phyloP scores from a whole-genome alignment of 2,797 vertebrate species.

The Falco naumanni region DNA sequence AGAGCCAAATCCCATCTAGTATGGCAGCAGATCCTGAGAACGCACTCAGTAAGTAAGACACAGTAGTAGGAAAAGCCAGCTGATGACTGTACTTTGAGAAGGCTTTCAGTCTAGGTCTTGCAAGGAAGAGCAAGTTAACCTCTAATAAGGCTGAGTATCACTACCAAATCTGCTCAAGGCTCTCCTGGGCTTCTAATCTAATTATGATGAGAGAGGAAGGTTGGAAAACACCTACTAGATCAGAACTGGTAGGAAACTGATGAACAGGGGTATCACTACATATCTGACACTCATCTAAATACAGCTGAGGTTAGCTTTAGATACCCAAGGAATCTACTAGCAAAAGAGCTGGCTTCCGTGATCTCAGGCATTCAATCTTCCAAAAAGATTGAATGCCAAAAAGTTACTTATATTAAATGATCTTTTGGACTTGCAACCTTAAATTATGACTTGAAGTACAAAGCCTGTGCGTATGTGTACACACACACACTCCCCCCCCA shows the following conservation, averaged over 20 bases:
- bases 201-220: neutral
- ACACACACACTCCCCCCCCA: neutral
- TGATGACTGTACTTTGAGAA: neutral
- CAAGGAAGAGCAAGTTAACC: neutral
- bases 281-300: neutral
- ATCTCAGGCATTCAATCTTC: neutral
- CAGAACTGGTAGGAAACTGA: neutral
- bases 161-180: neutral
- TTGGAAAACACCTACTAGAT: neutral
- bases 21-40: neutral
- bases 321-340: neutral
- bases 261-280: neutral
- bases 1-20: neutral
- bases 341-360: neutral
- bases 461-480: neutral
- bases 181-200: neutral
- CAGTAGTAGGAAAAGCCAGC: fast-evolving
- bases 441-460: neutral
- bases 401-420: neutral
- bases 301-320: neutral
- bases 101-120: neutral
- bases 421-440: neutral
- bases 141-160: neutral
- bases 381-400: neutral
- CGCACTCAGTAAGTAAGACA: neutral